These are phyloP conservation scores for Dolomedes plantarius DNA, from an alignment of 2,888 invertebrate genomes.

Conservation along the genomic window DNA sequence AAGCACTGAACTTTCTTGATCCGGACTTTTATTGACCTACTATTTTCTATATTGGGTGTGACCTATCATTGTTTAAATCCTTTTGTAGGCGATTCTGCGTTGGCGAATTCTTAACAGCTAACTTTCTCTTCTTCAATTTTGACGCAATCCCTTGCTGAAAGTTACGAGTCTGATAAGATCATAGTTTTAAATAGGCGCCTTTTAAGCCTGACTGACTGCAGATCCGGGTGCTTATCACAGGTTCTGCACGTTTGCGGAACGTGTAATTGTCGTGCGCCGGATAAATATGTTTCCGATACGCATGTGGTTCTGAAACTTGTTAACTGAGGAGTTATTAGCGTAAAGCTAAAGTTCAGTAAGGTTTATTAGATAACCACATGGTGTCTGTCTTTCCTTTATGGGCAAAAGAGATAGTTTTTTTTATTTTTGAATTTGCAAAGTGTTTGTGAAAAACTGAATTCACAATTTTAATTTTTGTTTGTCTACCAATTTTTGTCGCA, in stretches of 20 bases:
- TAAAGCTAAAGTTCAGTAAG: too few relatives aligned
- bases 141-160: background rate
- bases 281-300: background rate
- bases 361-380: too few relatives aligned
- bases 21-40: background rate
- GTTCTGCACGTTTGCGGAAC: conserved; percentile 1
- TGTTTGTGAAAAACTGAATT: too few relatives aligned
- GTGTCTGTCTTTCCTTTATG: too few relatives aligned
- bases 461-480: too few relatives aligned
- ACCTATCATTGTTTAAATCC: background rate
- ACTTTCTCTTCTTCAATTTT: conserved; percentile 27
- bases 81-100: background rate
- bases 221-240: conserved; percentile 23
- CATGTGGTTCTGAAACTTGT: background rate
- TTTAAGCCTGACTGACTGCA: conserved; percentile 12
- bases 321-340: background rate
- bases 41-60: background rate
- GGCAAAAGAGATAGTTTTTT: too few relatives aligned
- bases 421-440: too few relatives aligned
- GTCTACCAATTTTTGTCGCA: too few relatives aligned
- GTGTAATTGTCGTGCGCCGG: background rate
- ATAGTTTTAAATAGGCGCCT: conserved; percentile 19
- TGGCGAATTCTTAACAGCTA: background rate
- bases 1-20: background rate
- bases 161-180: conserved; percentile 17